Conservation (phyloP, 2,113 vertebrate species). For the Hemiscyllium ocellatum region DNA sequence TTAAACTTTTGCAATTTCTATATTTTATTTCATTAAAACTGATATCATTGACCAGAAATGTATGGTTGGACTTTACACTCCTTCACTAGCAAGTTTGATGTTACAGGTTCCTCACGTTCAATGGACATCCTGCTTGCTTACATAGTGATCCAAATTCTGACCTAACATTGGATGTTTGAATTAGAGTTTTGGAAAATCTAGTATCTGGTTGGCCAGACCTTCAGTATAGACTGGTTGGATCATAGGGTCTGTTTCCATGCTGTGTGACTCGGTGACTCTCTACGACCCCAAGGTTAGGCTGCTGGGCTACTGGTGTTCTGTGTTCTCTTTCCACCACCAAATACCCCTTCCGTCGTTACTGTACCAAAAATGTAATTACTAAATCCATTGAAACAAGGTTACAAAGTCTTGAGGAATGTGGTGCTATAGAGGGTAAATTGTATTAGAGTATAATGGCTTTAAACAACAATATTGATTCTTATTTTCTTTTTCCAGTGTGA, state of each 20-base stretch:
- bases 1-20: neutral
- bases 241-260: too few species aligned
- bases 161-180: neutral
- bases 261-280: too few species aligned
- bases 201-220: neutral
- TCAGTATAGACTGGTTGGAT: too few species aligned
- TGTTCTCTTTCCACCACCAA: too few species aligned
- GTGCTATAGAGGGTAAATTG: neutral
- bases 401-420: neutral
- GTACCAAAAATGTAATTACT: neutral
- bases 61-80: neutral
- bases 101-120: too few species aligned
- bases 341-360: too few species aligned
- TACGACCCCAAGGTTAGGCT: too few species aligned
- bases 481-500: conserved; percentile 68
- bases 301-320: neutral
- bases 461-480: neutral
- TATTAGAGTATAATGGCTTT: conserved; percentile 27
- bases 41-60: neutral
- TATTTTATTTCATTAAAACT: neutral
- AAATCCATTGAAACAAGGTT: neutral
- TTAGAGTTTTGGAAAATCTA: neutral
- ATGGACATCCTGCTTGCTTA: neutral
- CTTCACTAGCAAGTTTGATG: neutral
- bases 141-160: neutral